Base-by-base conservation (phyloP, 2,797 vertebrate species). In the Sebastolobus altivelis region DNA sequence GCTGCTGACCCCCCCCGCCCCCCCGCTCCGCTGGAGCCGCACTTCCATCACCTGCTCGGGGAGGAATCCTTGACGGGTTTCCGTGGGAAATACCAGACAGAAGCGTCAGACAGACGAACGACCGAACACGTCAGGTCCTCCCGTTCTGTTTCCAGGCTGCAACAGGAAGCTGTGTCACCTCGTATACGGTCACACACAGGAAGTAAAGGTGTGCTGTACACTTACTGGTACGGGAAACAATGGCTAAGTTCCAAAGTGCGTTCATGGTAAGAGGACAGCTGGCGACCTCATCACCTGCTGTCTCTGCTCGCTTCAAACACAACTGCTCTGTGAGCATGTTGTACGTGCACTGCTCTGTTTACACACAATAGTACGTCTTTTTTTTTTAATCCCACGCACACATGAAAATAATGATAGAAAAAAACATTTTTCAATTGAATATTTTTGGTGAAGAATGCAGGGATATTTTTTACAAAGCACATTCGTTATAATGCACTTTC, bases 11-110 rank as follows among this genome's bases (percentile, higher is more conserved):
- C 75, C 62, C 62, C 56, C 54, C 29, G 12, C 59, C 16, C 73
- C 81, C 58, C 55, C 29, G 22, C 63, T 79, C 55, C 29, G 22
- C 63, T 79, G 77, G 77, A 93, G 83, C 80, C 75, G 31, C 77
- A 80, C 89, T 89, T 88, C 91, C 79, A 93, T 96, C 95, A 95
- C 95, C 95, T 96, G 95, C 94, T 95, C 75, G 37, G 77, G 81
- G 86, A 92, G 92, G 91, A 95, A 92, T 93, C 91, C 88, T 87
- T 90, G 85, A 88, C 89, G 87, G 72, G 89, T 88, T 91, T 94
- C 91, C 89, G 83, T 93, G 89, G 93, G 95, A 95, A 95, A 95
- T 91, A 88, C 91, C 92, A 89, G 88, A 90, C 88, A 65, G 70
- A 84, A 75, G 79, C 85, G 88, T 90, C 78, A 88, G 85, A 90